Conservation (phyloP, 2,888 invertebrate genomes). For the Platypus cylindrus region DNA sequence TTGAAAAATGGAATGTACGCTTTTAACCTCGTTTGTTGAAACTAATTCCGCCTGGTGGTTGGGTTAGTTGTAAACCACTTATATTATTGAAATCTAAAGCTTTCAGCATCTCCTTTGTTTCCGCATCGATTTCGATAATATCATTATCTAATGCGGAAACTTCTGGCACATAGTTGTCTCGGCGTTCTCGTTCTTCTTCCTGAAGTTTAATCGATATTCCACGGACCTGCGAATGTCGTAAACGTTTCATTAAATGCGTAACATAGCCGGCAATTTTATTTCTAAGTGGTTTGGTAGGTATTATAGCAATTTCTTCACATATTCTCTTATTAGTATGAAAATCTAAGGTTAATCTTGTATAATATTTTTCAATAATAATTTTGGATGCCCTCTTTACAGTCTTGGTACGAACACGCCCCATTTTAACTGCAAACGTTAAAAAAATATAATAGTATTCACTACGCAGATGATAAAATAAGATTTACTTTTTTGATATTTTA, state of each 20-base stretch:
- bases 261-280: constrained; percentile 99
- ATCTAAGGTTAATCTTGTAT: constrained; percentile 92
- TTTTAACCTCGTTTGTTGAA: no score
- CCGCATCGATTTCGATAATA: constrained; percentile 94
- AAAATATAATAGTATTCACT: no score
- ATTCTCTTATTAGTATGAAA: constrained; percentile 99
- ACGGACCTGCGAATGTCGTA: constrained; percentile 90
- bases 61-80: constrained; percentile 79
- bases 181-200: constrained; percentile 97
- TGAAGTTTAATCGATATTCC: constrained; percentile 99
- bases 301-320: constrained; percentile 98
- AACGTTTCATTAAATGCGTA: constrained; percentile 98
- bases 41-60: no score
- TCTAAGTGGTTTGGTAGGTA: constrained; percentile 93
- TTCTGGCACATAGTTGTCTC: constrained; percentile 97
- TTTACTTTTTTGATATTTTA: no score
- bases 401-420: constrained; percentile 99
- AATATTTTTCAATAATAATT: constrained; percentile 99
- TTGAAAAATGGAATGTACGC: no score
- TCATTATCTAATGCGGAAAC: constrained; percentile 92
- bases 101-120: constrained; percentile 99
- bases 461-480: no score
- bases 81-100: constrained; percentile 91
- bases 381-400: constrained; percentile 99
- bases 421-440: no score